Base-by-base conservation (phyloP, 2,888 invertebrate genomes). In the Diabrotica balteata region DNA sequence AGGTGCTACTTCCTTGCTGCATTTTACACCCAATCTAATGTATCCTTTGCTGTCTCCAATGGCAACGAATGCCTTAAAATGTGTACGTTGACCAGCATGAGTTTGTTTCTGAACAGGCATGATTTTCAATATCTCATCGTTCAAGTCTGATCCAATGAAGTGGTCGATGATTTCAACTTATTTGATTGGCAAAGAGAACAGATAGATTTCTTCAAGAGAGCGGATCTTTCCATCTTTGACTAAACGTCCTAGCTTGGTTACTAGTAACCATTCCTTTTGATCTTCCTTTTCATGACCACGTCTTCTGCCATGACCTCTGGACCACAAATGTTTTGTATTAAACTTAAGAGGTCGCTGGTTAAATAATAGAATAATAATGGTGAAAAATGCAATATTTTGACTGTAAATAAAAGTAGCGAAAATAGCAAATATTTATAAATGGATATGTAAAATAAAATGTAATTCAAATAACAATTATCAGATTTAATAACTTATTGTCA, bases 51-150 rank as follows among this genome's bases (percentile, higher is more conserved):
- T 94, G 85, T 99, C 99, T 74, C 99, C 99, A 81, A 99, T 98
- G 68, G 98, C 99, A 32, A 93, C 93, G 69, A 93, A 93, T 10
- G 93, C 93, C 91, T 98, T 98, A 86, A 98, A 98, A 81, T 99
- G 93, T 10, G 99, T 99, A 82, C 99, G 92, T 86, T 99, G 99
- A 88, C 99, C 99, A 76, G 99, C 99, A 86, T 98, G 92, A 0
- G 99, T 99, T 86, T 99, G 99, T 86, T 99, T 99, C 90, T 99
- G 99, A 17, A 99, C 99, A 69, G 99, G 99, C 97, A 98, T 99
- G 84, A 99, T 99, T 86, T 99, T 99, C 77, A 99, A 87, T 0
- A 99, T 83, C 83, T 99, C 99, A 87, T 99, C 99, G 82, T 96
- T 97, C 63, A 99, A 88, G 17, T 93, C 88, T 0, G 93, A 87